Conservation (phyloP, 1,140 invertebrate genomes). For the Whitmania pigra region DNA sequence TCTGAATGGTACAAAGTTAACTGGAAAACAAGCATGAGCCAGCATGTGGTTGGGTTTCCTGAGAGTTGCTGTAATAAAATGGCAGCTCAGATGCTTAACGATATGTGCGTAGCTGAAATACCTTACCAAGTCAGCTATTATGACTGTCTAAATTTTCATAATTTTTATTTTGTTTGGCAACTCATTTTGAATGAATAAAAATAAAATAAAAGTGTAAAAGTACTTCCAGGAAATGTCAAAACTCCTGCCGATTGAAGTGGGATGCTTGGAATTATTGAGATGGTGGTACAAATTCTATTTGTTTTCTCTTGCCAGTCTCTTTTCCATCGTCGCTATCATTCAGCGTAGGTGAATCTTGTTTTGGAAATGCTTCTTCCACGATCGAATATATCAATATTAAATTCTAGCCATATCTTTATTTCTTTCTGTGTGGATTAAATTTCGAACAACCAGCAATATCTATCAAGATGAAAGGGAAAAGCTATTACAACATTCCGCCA, state of each 20-base stretch:
- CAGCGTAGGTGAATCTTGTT: background rate
- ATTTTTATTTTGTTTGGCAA: background rate
- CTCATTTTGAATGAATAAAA: background rate
- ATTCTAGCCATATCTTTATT: too few relatives aligned
- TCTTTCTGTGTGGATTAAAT: too few relatives aligned
- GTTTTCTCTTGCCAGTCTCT: background rate
- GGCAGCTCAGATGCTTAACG: background rate
- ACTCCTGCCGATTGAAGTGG: background rate
- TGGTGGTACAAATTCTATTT: background rate
- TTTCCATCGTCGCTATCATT: background rate
- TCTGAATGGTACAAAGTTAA: slow-evolving; percentile 12
- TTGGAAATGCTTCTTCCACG: background rate
- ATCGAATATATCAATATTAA: too few relatives aligned
- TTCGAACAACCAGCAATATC: too few relatives aligned
- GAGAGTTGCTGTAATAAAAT: background rate
- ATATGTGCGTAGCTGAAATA: background rate
- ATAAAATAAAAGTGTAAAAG: background rate
- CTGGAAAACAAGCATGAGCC: background rate
- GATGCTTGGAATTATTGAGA: slow-evolving; percentile 3
- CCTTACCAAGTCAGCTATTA: background rate
- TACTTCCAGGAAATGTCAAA: background rate
- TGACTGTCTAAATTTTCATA: background rate
- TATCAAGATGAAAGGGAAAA: too few relatives aligned
- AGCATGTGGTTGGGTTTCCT: background rate
- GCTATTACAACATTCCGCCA: too few relatives aligned